Evolutionary conservation across 1,140 invertebrate genomes (phyloP).

Genomic region (Bradynema listronoti): DNA sequence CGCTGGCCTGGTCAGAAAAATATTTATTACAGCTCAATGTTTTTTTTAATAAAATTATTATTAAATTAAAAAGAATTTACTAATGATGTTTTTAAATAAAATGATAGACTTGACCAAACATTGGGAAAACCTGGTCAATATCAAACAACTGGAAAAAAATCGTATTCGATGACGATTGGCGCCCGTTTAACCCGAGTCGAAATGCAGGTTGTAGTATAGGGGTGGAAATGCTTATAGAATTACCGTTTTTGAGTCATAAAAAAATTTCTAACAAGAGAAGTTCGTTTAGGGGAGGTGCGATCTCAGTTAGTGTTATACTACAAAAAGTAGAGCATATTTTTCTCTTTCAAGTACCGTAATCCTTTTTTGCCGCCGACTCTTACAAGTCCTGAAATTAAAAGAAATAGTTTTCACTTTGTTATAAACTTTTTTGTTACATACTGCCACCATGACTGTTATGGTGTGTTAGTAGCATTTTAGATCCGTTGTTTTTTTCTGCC

Average conservation of each 20-base stretch:
- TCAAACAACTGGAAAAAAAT: conserved; percentile 67
- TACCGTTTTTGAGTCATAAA: not conserved
- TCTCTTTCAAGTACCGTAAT: not conserved
- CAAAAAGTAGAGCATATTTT: not conserved
- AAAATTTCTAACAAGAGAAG: not conserved
- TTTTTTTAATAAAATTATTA: no score
- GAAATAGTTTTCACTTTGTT: no score
- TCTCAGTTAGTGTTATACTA: no score
- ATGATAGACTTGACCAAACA: conserved; percentile 72
- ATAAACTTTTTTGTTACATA: no score
- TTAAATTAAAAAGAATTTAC: no score
- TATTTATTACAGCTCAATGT: no score
- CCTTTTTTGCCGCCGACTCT: not conserved
- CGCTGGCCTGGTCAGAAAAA: no score
- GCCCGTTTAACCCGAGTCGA: conserved; percentile 71
- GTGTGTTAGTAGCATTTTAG: no score
- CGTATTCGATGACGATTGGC: conserved; percentile 74
- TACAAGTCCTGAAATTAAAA: not conserved
- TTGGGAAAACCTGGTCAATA: conserved; percentile 76
- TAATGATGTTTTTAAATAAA: no score
- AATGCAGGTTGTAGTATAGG: conserved; percentile 62
- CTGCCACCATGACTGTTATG: no score
- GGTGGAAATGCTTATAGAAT: not conserved
- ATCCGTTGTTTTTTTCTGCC: no score
- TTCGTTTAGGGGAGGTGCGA: no score